Evolutionary conservation across 2,888 invertebrate species (phyloP).

Genomic region (Rhamnusium bicolor): DNA sequence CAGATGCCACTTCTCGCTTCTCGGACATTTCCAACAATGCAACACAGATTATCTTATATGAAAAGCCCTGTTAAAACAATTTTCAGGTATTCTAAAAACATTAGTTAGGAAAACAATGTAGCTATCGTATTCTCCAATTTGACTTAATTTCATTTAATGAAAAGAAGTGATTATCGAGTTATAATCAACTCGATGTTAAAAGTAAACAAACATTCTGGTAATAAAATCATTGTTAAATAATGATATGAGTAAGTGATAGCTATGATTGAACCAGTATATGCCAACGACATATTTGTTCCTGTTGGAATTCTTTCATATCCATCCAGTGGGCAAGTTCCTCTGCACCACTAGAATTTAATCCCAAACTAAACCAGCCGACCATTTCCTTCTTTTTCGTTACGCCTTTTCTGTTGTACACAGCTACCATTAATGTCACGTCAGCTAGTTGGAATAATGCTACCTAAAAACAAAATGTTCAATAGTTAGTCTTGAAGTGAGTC

Average conservation of each 20-base stretch:
- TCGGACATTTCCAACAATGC: too few relatives aligned
- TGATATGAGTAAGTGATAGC: constrained; percentile 57
- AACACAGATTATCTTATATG: too few relatives aligned
- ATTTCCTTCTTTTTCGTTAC: constrained; percentile 95
- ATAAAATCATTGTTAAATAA: constrained; percentile 38
- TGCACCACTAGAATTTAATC: constrained; percentile 92
- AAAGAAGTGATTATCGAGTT: neutral
- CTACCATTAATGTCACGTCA: constrained; percentile 95
- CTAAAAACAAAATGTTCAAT: too few relatives aligned
- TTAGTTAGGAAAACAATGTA: neutral
- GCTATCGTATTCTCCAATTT: neutral
- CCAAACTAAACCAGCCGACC: constrained; percentile 97
- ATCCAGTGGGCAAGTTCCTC: constrained; percentile 95
- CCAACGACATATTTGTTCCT: constrained; percentile 95
- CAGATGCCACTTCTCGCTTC: too few relatives aligned
- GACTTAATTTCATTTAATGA: too few relatives aligned
- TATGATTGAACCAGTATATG: constrained; percentile 88
- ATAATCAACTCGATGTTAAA: neutral
- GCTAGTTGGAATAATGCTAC: constrained; percentile 95
- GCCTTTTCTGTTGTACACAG: constrained; percentile 92
- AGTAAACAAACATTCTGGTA: neutral
- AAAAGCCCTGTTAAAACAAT: too few relatives aligned
- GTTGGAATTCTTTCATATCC: constrained; percentile 91
- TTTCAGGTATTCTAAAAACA: too few relatives aligned
- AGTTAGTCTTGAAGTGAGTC: too few relatives aligned